Base-by-base conservation (phyloP, 1,140 invertebrate genomes). In the Helicorthomorpha holstii region DNA sequence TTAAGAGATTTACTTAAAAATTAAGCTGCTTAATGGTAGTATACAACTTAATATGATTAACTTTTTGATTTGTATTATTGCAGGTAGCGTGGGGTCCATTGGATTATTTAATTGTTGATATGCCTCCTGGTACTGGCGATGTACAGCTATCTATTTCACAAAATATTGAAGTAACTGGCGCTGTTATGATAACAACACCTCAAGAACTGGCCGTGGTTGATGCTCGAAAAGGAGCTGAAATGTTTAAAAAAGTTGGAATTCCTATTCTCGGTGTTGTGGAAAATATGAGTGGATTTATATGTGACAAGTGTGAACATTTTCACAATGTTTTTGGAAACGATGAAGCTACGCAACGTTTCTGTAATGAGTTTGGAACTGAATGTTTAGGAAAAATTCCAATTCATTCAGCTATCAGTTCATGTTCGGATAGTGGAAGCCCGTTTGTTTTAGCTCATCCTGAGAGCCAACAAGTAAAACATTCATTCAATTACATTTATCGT, bases 91-190 rank as follows among this genome's bases (percentile, higher is more conserved):
- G 88, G 88, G 77, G 74, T 3, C 73, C 79, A 1, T 69, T 88
- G 34, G 85, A 92, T 71, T 79, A 82, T 64, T 70, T 93, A 27
- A 68, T 93, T 7, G 72, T 93, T 1, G 89, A 93, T 66, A 90
- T 88, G 52, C 89, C 89, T 1, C 89, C 89, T 0, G 89, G 89
- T 49, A 93, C 89, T 2, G 88, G 89, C 3, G 89, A 93, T 67
- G 87, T 85, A 1, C 85, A 90, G 63, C 67, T 93, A 4, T 89
- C 86, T 0, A 73, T 93, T 0, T 72, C 83, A 49, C 91, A 97
- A 66, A 90, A 85, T 67, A 70, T 91, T 41, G 82, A 83, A 16
- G 78, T 96, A 42, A 50, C 64, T 72, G 83, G 83, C 25, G 83
- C 79, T 7, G 57, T 93, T 4, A 67, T 93, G 26, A 82, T 93